These are phyloP conservation scores for Ochropleura plecta DNA, from an alignment of 2,888 invertebrate genomes.

Conservation along the genomic window DNA sequence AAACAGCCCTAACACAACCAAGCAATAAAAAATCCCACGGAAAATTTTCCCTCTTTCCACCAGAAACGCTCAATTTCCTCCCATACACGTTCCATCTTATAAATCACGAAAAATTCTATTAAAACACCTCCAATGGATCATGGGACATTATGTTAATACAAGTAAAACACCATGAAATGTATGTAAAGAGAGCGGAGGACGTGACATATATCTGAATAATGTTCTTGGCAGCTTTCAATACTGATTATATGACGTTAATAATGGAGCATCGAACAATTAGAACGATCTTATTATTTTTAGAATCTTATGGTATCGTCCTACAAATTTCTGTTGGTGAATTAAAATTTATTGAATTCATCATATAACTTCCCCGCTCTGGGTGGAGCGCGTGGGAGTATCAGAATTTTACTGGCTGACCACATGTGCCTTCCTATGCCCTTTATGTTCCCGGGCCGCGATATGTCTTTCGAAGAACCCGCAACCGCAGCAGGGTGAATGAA, in stretches of 20 bases:
- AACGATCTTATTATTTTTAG: conserved; percentile 38
- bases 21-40: conserved; percentile 5
- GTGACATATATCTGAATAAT: conserved; percentile 60
- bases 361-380: no score
- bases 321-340: not conserved
- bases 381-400: no score
- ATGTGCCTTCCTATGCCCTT: no score
- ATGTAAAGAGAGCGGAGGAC: conserved; percentile 53
- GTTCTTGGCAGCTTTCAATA: conserved; percentile 60
- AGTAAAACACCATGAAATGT: conserved; percentile 73
- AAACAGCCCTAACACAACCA: not conserved
- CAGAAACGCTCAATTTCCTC: conserved; percentile 14
- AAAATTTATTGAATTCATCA: no score
- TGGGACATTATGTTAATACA: conserved; percentile 78
- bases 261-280: conserved; percentile 46
- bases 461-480: no score
- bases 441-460: no score
- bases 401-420: no score
- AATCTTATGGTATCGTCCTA: conserved; percentile 1
- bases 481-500: no score
- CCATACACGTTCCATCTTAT: conserved; percentile 18
- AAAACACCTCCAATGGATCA: conserved; percentile 63
- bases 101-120: conserved; percentile 56
- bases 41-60: conserved; percentile 14
- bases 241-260: conserved; percentile 52